Percentiles rank a stretch among this genome's conserved stretches.
These are phyloP conservation scores for Phrynocephalus vlangalii DNA, from an alignment of 2,797 vertebrate species.

Conservation along the genomic window DNA sequence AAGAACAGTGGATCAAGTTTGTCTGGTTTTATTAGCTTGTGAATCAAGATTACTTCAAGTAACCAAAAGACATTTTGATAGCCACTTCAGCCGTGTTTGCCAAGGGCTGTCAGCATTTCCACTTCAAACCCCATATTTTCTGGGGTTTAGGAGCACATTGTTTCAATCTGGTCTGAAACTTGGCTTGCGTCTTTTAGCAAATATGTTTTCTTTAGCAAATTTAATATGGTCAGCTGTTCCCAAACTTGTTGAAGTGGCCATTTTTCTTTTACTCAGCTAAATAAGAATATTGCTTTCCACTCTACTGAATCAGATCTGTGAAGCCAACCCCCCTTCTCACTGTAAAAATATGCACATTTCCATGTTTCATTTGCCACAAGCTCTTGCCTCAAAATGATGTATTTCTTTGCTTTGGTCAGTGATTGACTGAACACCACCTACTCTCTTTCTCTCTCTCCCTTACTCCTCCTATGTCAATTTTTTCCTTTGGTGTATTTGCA, in stretches of 20 bases:
- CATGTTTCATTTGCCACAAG: constrained; percentile 67
- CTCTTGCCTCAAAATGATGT: constrained; percentile 62
- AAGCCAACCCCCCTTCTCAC: constrained; percentile 63
- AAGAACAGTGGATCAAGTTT: constrained; percentile 39
- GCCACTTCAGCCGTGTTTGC: constrained; percentile 59
- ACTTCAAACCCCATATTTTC: constrained; percentile 78
- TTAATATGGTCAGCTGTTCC: constrained; percentile 78
- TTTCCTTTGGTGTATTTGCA: constrained; percentile 61
- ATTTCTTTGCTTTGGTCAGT: constrained; percentile 61
- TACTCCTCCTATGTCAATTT: constrained; percentile 60
- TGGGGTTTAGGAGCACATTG: constrained; percentile 71
- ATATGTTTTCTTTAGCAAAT: constrained; percentile 79
- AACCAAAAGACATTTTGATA: constrained; percentile 68
- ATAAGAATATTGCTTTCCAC: constrained; percentile 75
- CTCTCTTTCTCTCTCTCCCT: constrained; percentile 29
- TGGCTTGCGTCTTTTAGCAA: constrained; percentile 72
- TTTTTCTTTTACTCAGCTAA: constrained; percentile 67
- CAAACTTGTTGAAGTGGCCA: constrained; percentile 65
- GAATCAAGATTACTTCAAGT: constrained; percentile 69
- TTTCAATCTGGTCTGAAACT: constrained; percentile 68
- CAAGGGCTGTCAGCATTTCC: constrained; percentile 75
- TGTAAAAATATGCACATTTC: constrained; percentile 63
- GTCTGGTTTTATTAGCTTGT: constrained; percentile 62
- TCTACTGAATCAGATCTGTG: constrained; percentile 66
- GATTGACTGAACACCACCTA: constrained; percentile 65